These are phyloP conservation scores for Lucilia cuprina DNA, from an alignment of 1,140 invertebrate species.

Conservation along the genomic window DNA sequence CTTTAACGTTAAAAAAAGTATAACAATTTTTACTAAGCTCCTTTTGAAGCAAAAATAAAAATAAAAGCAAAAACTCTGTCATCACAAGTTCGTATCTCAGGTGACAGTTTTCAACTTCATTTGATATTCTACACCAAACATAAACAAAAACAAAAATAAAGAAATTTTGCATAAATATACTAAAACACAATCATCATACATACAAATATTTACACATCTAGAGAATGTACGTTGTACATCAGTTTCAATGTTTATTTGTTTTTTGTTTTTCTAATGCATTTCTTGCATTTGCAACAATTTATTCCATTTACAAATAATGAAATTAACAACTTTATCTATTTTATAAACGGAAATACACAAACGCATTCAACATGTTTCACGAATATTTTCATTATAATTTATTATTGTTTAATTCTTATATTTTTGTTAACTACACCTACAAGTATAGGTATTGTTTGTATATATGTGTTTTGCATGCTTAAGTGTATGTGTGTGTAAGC, in stretches of 20 bases:
- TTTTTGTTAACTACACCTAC: not conserved
- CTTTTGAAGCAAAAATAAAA: not conserved
- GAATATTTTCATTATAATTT: too few species aligned
- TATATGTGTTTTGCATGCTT: not conserved
- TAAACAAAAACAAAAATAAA: constrained; percentile 3
- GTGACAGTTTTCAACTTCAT: constrained; percentile 31
- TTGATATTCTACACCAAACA: constrained; percentile 22
- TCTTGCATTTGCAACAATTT: not conserved
- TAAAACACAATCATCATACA: too few species aligned
- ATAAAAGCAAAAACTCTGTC: not conserved
- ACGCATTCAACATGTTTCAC: not conserved
- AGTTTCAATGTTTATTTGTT: too few species aligned
- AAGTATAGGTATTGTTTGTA: not conserved
- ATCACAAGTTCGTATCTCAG: constrained; percentile 16
- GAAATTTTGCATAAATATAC: not conserved
- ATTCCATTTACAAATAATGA: not conserved
- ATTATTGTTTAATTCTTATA: too few species aligned
- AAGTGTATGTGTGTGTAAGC: not conserved
- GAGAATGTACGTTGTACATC: too few species aligned
- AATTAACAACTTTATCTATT: not conserved
- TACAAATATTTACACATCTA: too few species aligned
- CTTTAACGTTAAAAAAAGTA: not conserved
- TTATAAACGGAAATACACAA: too few species aligned
- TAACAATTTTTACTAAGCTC: constrained; percentile 1
- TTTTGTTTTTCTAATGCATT: too few species aligned